Evolutionary conservation across 1,140 invertebrate genomes (phyloP).

Genomic region (Drosophila lacteicornis): DNA sequence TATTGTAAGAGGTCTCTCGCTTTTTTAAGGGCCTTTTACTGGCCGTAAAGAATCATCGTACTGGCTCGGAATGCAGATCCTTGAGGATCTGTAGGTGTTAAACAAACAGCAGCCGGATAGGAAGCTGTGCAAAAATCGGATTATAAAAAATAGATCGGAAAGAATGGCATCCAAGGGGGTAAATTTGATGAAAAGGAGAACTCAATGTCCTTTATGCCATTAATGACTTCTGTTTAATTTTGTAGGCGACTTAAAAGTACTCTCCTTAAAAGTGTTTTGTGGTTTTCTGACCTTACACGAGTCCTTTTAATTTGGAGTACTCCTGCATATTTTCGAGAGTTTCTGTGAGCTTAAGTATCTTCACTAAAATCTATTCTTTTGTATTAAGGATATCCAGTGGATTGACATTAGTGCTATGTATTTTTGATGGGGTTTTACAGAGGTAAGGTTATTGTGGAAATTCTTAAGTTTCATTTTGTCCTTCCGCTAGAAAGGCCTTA

Average conservation of each 20-base stretch:
- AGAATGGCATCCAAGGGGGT: slow-evolving; percentile 32
- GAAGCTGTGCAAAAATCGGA: slow-evolving; percentile 49
- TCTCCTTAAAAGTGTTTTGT: slow-evolving; percentile 23
- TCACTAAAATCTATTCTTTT: too few species aligned
- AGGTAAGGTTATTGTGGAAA: too few species aligned
- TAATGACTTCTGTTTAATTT: slow-evolving; percentile 47
- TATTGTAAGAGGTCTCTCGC: slow-evolving; percentile 47
- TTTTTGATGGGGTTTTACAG: not conserved
- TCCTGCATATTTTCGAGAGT: slow-evolving; percentile 16
- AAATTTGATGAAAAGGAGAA: slow-evolving; percentile 9
- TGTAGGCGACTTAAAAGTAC: slow-evolving; percentile 30
- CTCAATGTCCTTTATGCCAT: slow-evolving; percentile 26
- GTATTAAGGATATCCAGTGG: not conserved
- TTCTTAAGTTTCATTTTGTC: too few species aligned
- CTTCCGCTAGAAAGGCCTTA: too few species aligned
- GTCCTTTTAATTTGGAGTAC: slow-evolving; percentile 5
- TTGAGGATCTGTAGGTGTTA: slow-evolving; percentile 49
- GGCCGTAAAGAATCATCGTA: slow-evolving; percentile 49
- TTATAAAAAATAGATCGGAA: not conserved
- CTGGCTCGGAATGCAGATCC: slow-evolving; percentile 24
- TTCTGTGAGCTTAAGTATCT: not conserved
- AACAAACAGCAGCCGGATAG: slow-evolving; percentile 54
- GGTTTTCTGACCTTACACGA: slow-evolving; percentile 33
- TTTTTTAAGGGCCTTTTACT: slow-evolving; percentile 35
- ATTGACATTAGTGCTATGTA: not conserved